These are phyloP conservation scores for Steinernema carpocapsae DNA, from an alignment of 2,888 invertebrate genomes.

Conservation along the genomic window DNA sequence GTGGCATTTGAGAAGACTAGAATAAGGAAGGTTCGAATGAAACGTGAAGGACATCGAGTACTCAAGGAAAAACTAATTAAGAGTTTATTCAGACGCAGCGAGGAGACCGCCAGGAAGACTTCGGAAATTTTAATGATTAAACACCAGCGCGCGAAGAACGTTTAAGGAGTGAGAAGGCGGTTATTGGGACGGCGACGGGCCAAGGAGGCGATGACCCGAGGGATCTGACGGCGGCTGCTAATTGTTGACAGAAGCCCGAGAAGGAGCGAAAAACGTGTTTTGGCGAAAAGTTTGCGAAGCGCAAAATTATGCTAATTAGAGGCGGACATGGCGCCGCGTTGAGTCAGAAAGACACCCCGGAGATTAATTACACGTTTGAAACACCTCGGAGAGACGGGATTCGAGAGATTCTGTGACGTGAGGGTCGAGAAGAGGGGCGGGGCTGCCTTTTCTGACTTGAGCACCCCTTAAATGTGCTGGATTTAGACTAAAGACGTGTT, in stretches of 20 bases:
- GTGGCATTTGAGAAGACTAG: too few species aligned
- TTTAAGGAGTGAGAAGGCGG: neutral
- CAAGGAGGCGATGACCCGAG: neutral
- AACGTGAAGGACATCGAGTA: too few species aligned
- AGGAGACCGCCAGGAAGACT: neutral
- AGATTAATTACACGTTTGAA: slow-evolving; percentile 1
- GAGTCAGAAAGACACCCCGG: neutral
- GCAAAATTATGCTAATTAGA: slow-evolving; percentile 21
- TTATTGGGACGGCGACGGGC: neutral
- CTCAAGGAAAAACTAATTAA: too few species aligned
- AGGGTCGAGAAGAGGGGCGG: neutral
- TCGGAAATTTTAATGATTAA: neutral
- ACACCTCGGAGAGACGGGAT: neutral
- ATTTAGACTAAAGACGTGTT: neutral
- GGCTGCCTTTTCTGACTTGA: neutral
- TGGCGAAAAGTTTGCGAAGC: neutral
- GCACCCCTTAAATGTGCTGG: neutral
- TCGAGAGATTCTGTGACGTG: neutral
- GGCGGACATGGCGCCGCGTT: neutral
- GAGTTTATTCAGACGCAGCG: too few species aligned
- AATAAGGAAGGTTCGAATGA: too few species aligned
- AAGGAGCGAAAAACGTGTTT: neutral
- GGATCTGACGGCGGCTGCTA: neutral
- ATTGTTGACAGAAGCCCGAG: neutral
- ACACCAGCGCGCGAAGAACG: neutral